Base-by-base conservation (phyloP, 2,888 invertebrate genomes). In the Lepidocyrtinus sp. region DNA sequence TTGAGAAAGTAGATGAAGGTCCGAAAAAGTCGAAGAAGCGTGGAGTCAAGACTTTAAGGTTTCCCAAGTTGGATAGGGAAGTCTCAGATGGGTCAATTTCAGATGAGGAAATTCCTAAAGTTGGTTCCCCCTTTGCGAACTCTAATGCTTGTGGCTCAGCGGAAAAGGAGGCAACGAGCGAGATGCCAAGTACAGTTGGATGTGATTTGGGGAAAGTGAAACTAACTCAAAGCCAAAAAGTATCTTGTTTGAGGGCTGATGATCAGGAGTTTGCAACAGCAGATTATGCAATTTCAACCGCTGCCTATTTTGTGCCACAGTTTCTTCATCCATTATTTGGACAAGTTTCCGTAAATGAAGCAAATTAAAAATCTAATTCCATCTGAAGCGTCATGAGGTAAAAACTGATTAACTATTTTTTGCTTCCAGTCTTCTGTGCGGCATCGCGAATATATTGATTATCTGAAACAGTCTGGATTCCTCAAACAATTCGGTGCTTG, bases 371-470 rank as follows among this genome's bases (percentile, higher is more conserved):
- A 36, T 36, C 12, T 36, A 36, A 36, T 7, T 36, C 36, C 36
- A 36, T 36, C 12, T 36, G 12, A n/a, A n/a, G 36, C 5, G 36
- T 36, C 5, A 36, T 36, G 2, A 50, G 12, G 12, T 50, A 50
- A 36, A 36, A 36, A 36, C n/a, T n/a, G n/a, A n/a, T 17, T 17
- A 7, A 7, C 12, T 17, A 5, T 55, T 15, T 55, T 24, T 59
- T n/a, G n/a, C n/a, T n/a, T n/a, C n/a, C n/a, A 75, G 75, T 46
- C 65, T 0, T 65, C 65, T 7, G 21, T 24, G 2, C 55, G 55
- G 2, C 71, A 77, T 21, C 71, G 77, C 7, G 71, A 71, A n/a
- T 71, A 71, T 36, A 77, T 71, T 1, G 46, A 77, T 45, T 78
- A 73, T 50, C 59, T 78, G 1, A 27, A 67, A 19, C 21, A 67